Evolutionary conservation across 2,888 invertebrate species (phyloP).

Genomic region (Coenonympha arcania): DNA sequence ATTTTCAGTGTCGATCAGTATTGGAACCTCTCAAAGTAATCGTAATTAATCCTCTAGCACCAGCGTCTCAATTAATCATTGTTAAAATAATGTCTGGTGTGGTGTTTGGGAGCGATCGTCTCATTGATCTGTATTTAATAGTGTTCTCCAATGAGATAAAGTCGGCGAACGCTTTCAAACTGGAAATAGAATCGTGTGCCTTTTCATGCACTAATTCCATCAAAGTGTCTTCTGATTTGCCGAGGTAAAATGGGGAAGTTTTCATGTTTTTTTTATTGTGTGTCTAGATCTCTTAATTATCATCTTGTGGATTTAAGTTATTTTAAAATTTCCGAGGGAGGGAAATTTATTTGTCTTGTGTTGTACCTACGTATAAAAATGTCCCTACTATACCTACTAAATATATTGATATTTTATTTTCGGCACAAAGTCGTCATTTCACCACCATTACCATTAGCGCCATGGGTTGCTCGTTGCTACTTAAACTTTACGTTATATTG

Average conservation of each 20-base stretch:
- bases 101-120: constrained; percentile 47
- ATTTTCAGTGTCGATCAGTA: constrained; percentile 35
- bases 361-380: too few species aligned
- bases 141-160: constrained; percentile 49
- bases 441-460: too few species aligned
- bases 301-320: too few species aligned
- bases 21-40: constrained; percentile 46
- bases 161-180: constrained; percentile 40
- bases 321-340: too few species aligned
- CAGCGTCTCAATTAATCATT: constrained; percentile 42
- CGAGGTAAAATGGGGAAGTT: constrained; percentile 51
- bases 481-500: too few species aligned
- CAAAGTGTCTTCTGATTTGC: constrained; percentile 47
- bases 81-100: constrained; percentile 51
- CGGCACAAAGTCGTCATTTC: too few species aligned
- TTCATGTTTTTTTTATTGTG: too few species aligned
- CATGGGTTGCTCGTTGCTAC: too few species aligned
- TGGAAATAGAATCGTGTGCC: constrained; percentile 47
- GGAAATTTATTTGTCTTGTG: too few species aligned
- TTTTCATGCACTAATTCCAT: constrained; percentile 47
- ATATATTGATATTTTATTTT: too few species aligned
- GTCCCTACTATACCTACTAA: too few species aligned
- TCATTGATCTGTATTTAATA: constrained; percentile 49
- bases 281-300: too few species aligned
- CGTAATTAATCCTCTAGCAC: constrained; percentile 48